Evolutionary conservation across 2,888 invertebrate genomes (phyloP), one percentile per base, ranked within the genome.

Genomic region (Teleogryllus oceanicus): DNA sequence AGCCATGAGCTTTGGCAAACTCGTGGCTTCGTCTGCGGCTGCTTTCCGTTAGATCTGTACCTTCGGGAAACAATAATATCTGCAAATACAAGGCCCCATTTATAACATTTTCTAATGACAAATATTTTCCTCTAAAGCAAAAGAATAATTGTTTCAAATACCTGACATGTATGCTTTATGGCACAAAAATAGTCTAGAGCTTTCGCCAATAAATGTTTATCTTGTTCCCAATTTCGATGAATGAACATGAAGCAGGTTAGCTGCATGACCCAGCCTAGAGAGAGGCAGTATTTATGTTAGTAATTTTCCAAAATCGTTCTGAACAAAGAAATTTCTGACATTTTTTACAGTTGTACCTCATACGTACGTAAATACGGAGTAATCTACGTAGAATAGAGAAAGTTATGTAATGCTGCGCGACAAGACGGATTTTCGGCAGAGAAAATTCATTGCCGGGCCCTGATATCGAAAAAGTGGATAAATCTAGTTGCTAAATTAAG

Each of bases 231-330:
- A 83, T 91, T 92, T 80, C 97, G 90, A 83, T 94, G 93, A 83
- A 97, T 92, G 86, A 94, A 97, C 79, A 96, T 89, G 87, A 94
- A 97, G 84, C 92, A 93, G 82, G 94, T 93, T 85, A 94, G 88
- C 87, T 96, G 96, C 96, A 97, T 96, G 84, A 96, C 94, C 94
- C 94, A 94, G 80, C 94, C 94, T 93, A 85, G 80, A 37, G 76
- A 81, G 77, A 74, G 21, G 78, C 37, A 79, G 10, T 37, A 37
- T 37, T 37, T 8, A 37, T 8, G 37, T 37, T 37, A 37, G 8
- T 37, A 37, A 37, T 8, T 37, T 37, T 37, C 0, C 37, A 37
- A 37, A 37, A 37, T 37, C 37, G 37, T 37, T 37, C 37, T 37
- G 37, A 37, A 37, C 8, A 37, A 5, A 37, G 37, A 1, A 37